These are phyloP conservation scores for Baryphthengus martii DNA, from an alignment of 2,113 vertebrate genomes.

Conservation along the genomic window DNA sequence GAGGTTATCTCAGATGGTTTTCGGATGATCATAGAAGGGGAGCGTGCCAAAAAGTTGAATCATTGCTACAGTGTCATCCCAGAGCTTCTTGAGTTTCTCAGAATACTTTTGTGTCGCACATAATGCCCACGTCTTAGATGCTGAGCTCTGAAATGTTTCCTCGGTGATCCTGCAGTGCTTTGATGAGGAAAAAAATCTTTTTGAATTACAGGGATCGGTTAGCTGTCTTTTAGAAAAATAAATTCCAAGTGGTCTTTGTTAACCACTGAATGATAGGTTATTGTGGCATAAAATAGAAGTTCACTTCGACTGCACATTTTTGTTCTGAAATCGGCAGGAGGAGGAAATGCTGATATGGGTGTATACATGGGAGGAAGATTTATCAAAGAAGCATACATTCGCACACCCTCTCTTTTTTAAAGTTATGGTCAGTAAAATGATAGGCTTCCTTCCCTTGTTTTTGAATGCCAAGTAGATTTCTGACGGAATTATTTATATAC, in stretches of 20 bases:
- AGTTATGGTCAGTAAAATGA: constrained; percentile 46
- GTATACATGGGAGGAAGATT: constrained; percentile 51
- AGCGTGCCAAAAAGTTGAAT: constrained; percentile 17
- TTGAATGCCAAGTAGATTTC: constrained; percentile 35
- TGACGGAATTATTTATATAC: constrained; percentile 23
- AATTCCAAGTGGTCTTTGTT: constrained; percentile 34
- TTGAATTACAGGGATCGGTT: constrained; percentile 31
- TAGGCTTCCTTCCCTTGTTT: constrained; percentile 61
- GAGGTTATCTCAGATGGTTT: constrained; percentile 26
- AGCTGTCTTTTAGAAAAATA: constrained; percentile 23
- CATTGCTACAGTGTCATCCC: neutral
- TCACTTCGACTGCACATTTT: constrained; percentile 45
- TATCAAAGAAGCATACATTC: constrained; percentile 56
- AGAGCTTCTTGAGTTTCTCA: neutral
- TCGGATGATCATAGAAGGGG: neutral
- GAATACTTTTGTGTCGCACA: neutral
- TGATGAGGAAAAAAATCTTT: constrained; percentile 28
- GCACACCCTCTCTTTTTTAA: constrained; percentile 53
- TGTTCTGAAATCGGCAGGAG: constrained; percentile 47
- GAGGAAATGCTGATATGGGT: constrained; percentile 65
- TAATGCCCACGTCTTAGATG: constrained; percentile 18
- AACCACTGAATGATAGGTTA: constrained; percentile 52
- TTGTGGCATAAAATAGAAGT: constrained; percentile 51
- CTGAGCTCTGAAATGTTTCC: constrained; percentile 15
- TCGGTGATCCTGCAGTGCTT: constrained; percentile 12